These are phyloP conservation scores for Acanthornis magna DNA, from an alignment of 2,797 vertebrate species.

Conservation along the genomic window DNA sequence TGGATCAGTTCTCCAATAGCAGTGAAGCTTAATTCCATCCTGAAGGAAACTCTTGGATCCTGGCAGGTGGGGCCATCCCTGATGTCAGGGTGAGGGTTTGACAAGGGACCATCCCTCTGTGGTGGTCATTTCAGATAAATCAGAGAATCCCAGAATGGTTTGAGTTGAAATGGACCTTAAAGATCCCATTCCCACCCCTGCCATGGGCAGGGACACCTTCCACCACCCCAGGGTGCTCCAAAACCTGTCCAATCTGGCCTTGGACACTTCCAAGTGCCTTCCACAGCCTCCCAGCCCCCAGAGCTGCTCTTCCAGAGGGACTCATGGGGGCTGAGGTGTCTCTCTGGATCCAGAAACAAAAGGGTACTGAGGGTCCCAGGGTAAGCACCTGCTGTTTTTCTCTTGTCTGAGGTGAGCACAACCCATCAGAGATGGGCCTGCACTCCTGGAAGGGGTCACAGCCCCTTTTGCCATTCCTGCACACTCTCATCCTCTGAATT, in stretches of 20 bases:
- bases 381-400: not conserved
- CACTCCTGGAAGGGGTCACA: constrained; percentile 66
- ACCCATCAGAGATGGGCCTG: constrained; percentile 42
- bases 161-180: not conserved
- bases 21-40: not conserved
- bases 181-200: fast-evolving
- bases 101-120: not conserved
- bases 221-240: fast-evolving
- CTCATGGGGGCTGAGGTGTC: not conserved
- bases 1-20: not conserved
- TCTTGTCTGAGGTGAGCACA: constrained; percentile 31
- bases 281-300: not conserved
- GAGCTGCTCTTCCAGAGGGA: not conserved
- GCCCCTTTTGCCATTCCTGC: constrained; percentile 65
- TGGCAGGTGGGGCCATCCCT: not conserved
- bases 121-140: not conserved
- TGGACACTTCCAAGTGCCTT: not conserved
- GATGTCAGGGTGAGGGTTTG: not conserved
- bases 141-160: not conserved
- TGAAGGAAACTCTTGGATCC: not conserved
- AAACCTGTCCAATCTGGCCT: fast-evolving
- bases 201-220: not conserved
- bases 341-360: not conserved
- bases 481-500: constrained; percentile 65
- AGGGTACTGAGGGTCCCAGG: not conserved